Base-by-base conservation (phyloP, 1,140 invertebrate genomes). In the Saccostrea echinata region DNA sequence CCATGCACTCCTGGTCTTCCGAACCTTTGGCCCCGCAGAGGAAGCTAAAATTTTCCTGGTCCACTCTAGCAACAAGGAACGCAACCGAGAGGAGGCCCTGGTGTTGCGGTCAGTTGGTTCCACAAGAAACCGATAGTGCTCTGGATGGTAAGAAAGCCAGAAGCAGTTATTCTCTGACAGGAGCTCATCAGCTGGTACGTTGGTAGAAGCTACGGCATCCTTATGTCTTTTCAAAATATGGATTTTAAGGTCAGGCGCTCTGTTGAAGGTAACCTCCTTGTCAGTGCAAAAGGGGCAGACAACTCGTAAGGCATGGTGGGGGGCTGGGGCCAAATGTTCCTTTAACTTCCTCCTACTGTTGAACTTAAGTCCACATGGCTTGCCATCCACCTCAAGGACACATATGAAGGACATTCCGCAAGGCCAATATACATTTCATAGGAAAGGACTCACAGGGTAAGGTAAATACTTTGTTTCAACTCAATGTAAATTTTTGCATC, bases 111-210 rank as follows among this genome's bases (percentile, higher is more conserved):
- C 64, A 3, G 64, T 30, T 24, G 64, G 64, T 30, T 71, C 27
- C 13, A 71, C 0, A 21, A 33, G 64, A 30, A 0, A 68, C 21
- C 64, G 55, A 57, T 57, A 30, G 24, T 30, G 24, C n/a, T 24
- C 12, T 27, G 12, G 27, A 13, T 30, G 8, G 27, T 30, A 71
- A 13, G 64, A 71, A 4, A 71, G 24, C 64, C 64, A 71, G 11
- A 68, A 68, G 12, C 64, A 68, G 27, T 68, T 68, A 68, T 68
- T 68, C 55, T 21, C 55, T n/a, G n/a, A n/a, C n/a, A n/a, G n/a
- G n/a, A n/a, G n/a, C n/a, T n/a, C n/a, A n/a, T n/a, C n/a, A n/a
- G 3, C 21, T 16, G 55, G 55, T 3, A 57, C 55, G 13, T 57
- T 57, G 13, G 3, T 21, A 3, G 13, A 8, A 2, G 1, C 3